Base-by-base conservation (phyloP, 1,140 invertebrate species). In the Halotydeus destructor region DNA sequence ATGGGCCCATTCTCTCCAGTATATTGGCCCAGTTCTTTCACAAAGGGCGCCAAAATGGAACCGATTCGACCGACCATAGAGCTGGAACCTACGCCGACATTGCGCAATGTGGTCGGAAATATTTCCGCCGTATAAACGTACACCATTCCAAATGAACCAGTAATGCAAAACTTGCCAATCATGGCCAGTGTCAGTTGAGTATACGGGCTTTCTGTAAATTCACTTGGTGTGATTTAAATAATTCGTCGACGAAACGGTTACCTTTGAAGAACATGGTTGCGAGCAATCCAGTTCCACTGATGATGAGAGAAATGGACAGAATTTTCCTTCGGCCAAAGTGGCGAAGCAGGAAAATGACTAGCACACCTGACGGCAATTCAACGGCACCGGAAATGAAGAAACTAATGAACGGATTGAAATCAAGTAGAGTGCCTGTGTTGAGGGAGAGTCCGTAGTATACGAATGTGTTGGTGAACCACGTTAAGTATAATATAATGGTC, bases 381-480 rank as follows among this genome's bases (percentile, higher is more conserved):
- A 82, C 77, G 6, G 70, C 56, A 1, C 75, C 78, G 14, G 71
- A 71, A 45, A 82, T 70, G 0, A 75, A 57, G 57, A 81, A 82
- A 55, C 78, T 82, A 6, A 80, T 46, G 43, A 76, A 75, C 25
- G 70, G 67, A 54, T 78, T 75, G 3, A 76, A 76, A 18, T 70
- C 74, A n/a, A n/a, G n/a, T 27, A 83, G 64, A 52, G 72, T 72
- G 23, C 69, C 72, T 2, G 75, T 73, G 51, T 77, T 78, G 67
- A 79, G 75, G 0, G 78, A 79, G 4, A 85, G 55, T 1, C 77
- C 80, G 50, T 82, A 83, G 56, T 83, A 84, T 5, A 78, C 72
- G 31, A 74, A 69, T 38, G 74, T 74, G 53, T 75, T 77, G 11
- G 76, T 74, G 65, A 68, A 81, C 46, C 47, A 53, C 1, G 44